A percentile compares a stretch with the other conserved stretches of the same genome.
These are phyloP conservation scores for Uropetala carovei DNA, from an alignment of 2,888 invertebrate genomes.

Conservation along the genomic window DNA sequence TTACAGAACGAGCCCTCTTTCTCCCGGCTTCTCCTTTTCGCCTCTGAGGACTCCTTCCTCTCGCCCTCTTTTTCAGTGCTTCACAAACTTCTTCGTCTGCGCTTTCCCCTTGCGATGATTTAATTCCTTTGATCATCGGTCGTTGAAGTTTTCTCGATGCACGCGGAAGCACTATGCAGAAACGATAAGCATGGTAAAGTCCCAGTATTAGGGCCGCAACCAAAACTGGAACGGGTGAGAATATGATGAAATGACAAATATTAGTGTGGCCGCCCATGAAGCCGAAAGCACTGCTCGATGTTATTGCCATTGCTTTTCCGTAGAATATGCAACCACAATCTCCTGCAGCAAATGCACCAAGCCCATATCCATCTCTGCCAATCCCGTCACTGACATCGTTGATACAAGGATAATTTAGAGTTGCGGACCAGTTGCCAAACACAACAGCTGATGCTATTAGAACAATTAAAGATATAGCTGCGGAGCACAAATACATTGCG, in stretches of 20 bases:
- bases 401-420: constrained; percentile 49
- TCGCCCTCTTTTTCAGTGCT: background rate
- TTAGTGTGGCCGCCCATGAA: constrained; percentile 83
- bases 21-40: background rate
- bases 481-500: background rate
- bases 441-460: constrained; percentile 38
- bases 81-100: constrained; percentile 19
- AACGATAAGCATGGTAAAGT: constrained; percentile 83
- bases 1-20: background rate
- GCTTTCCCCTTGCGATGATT: background rate
- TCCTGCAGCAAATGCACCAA: constrained; percentile 75
- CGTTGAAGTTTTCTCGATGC: constrained; percentile 9
- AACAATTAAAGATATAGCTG: constrained; percentile 20
- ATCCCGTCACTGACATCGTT: constrained; percentile 51
- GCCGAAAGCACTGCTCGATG: constrained; percentile 77
- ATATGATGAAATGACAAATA: constrained; percentile 83
- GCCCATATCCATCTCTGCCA: constrained; percentile 52
- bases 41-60: constrained; percentile 57
- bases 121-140: background rate
- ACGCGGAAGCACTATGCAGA: constrained; percentile 76
- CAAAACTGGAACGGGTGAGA: constrained; percentile 81
- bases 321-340: constrained; percentile 85
- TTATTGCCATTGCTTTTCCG: constrained; percentile 73
- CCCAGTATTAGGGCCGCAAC: constrained; percentile 81
- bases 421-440: constrained; percentile 46